Conservation (phyloP, 2,113 vertebrate species). For the Canis aureus region DNA sequence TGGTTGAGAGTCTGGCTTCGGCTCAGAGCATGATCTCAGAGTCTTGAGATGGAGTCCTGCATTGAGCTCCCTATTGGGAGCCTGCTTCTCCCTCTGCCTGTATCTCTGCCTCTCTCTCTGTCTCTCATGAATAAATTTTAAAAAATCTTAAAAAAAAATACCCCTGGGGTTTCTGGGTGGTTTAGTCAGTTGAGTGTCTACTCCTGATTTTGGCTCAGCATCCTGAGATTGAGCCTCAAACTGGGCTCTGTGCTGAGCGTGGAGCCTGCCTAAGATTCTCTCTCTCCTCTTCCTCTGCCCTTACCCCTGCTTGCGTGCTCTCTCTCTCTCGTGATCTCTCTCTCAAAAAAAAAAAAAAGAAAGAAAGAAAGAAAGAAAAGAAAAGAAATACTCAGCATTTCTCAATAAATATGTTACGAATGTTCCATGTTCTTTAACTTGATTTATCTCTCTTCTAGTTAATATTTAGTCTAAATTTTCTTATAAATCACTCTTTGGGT, state of each 20-base stretch:
- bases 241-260: not conserved
- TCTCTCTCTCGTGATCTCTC: not conserved
- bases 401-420: not conserved
- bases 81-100: too few relatives aligned
- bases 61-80: too few relatives aligned
- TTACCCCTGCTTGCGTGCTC: rapidly evolving
- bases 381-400: not conserved
- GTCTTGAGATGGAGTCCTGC: too few relatives aligned
- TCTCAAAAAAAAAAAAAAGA: not conserved
- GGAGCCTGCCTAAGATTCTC: not conserved
- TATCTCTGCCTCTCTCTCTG: too few relatives aligned
- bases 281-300: not conserved
- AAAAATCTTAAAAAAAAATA: not conserved
- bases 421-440: not conserved
- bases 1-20: too few relatives aligned
- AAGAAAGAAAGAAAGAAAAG: not conserved
- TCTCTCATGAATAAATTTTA: too few relatives aligned
- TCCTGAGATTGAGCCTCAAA: not conserved
- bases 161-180: not conserved
- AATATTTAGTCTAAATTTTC: not conserved
- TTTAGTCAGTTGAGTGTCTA: not conserved
- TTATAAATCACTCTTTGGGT: not conserved
- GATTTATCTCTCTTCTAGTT: not conserved
- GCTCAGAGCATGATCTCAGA: too few relatives aligned
- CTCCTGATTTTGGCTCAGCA: not conserved